Evolutionary conservation across 2,797 vertebrate species (phyloP).

Genomic region (Arnoldichthys spilopterus): DNA sequence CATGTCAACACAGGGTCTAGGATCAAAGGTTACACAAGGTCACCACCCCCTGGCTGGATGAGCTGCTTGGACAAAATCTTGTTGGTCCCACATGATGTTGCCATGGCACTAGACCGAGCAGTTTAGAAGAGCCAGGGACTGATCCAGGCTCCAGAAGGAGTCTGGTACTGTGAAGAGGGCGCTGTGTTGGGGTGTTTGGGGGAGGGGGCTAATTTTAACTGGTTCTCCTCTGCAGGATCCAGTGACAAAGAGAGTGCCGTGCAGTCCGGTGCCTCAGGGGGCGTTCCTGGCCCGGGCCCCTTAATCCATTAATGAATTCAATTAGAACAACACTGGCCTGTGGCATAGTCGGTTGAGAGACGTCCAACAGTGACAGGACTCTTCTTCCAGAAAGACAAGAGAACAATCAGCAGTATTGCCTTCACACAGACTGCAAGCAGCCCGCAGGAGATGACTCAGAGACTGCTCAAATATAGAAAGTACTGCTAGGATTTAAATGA

Average conservation of each 20-base stretch:
- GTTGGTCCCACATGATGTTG: conserved; percentile 52
- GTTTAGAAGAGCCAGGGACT: conserved; percentile 33
- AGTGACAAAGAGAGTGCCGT: conserved; percentile 42
- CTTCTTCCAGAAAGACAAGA: conserved; percentile 44
- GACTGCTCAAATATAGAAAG: conserved; percentile 6
- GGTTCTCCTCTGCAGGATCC: conserved; percentile 22
- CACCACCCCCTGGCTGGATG: conserved; percentile 37
- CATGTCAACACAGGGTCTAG: conserved; percentile 54
- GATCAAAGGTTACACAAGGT: conserved; percentile 54
- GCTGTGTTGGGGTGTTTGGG: conserved; percentile 1
- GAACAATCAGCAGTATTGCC: conserved; percentile 35
- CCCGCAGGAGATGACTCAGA: conserved; percentile 11
- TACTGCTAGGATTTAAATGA: too few relatives aligned
- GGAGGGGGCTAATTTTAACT: not conserved
- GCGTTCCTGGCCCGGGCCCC: conserved; percentile 38
- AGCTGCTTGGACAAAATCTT: conserved; percentile 27
- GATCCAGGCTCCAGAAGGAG: conserved; percentile 21
- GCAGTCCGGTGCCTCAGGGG: conserved; percentile 40
- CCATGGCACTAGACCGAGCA: conserved; percentile 48
- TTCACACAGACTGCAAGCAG: conserved; percentile 27
- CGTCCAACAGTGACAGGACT: conserved; percentile 35
- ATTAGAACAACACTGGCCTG: conserved; percentile 43
- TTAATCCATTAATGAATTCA: conserved; percentile 62
- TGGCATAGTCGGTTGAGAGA: conserved; percentile 40
- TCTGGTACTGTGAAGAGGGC: not conserved